Evolutionary conservation across 2,888 invertebrate genomes (phyloP), one percentile per base, ranked within the genome.

Genomic region (Eilema depressum): DNA sequence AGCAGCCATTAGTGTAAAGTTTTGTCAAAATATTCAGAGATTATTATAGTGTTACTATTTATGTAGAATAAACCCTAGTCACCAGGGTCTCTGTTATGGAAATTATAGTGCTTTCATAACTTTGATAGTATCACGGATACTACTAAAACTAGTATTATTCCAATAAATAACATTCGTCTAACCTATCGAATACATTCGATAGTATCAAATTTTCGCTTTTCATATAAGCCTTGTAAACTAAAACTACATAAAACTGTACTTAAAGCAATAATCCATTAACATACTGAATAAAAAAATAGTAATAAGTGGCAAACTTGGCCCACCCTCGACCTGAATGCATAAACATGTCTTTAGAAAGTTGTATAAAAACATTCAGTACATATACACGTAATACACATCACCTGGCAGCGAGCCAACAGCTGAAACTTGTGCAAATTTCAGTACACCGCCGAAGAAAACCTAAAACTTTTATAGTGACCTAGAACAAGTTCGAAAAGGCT

Each of bases 381-480:
- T 63, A 74, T 70, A 66, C 76, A 76, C 73, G 77, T 76, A 79
- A 83, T 75, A 81, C 75, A 80, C 72, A 76, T 71, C 66, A 75
- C 72, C 74, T 89, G 89, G 90, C 88, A 47, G 14, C 0, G 5
- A 67, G 88, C 89, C 90, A 89, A 83, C 89, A 88, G 83, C 80
- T 83, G 75, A 76, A 81, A 79, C 83, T 87, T 81, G 84, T 88
- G 82, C 88, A 89, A 88, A 78, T 88, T 89, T 86, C 83, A 89
- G 80, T 78, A 73, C 57, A 69, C 70, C 74, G 75, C 66, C 72
- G 73, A 75, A 78, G 81, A 77, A 78, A 77, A 77, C 70, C 77
- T 86, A 75, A 83, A 85, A 88, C 80, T 86, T 87, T 88, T 79
- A 85, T 82, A 77, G 77, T 85, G 85, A 86, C 86, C 86, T 84